Percentiles rank a stretch among this genome's conserved stretches.
Evolutionary conservation across 2,797 vertebrate genomes (phyloP).

Genomic region (Myotis findleyi): DNA sequence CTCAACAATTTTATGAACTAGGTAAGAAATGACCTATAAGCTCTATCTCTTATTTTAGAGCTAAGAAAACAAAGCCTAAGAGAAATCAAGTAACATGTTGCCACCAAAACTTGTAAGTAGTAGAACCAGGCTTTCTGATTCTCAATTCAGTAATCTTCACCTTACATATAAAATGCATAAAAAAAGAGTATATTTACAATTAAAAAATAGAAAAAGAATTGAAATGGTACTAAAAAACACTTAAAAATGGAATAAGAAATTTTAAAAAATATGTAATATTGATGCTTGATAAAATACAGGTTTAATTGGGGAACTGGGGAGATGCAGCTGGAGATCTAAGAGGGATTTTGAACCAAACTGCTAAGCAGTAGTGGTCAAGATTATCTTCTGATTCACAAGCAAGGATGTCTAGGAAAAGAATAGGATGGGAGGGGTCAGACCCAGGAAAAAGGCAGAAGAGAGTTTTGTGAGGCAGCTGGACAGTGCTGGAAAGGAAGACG

Average conservation of each 20-base stretch:
- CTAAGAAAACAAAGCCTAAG: not conserved
- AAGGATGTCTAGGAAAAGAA: constrained; percentile 9
- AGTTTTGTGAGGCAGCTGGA: not conserved
- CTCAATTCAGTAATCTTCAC: not conserved
- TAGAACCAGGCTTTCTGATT: not conserved
- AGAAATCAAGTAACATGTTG: not conserved
- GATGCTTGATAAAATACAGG: constrained; percentile 11
- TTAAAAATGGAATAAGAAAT: not conserved
- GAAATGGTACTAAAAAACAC: not conserved
- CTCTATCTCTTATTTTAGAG: not conserved
- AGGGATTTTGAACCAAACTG: not conserved
- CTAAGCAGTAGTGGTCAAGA: not conserved
- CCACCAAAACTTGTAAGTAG: not conserved
- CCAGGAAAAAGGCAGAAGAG: not conserved
- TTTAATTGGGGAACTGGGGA: not conserved
- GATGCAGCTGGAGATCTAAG: not conserved
- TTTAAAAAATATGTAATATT: not conserved
- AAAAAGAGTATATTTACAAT: not conserved
- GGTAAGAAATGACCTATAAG: not conserved
- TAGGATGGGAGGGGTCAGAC: not conserved
- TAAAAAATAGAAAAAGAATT: not conserved
- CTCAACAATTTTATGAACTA: not conserved
- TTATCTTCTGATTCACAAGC: not conserved
- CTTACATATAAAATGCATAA: not conserved
- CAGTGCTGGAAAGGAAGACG: not conserved